phyloP scores from a whole-genome alignment of 1,140 invertebrate species.

The Cydia pomonella region DNA sequence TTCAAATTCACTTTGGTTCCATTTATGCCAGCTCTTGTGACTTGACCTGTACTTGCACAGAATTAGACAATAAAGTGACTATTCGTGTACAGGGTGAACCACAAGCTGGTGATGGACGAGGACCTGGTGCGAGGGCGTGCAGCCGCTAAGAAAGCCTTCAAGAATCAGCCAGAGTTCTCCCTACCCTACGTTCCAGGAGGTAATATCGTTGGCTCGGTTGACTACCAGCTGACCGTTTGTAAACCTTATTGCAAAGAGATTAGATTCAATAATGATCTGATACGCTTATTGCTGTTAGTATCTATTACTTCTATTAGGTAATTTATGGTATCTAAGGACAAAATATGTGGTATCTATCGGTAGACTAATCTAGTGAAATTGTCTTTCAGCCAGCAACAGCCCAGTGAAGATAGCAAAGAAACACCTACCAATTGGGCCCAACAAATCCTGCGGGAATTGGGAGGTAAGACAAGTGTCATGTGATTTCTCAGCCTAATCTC shows the following conservation, averaged over 20 bases:
- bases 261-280: neutral
- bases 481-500: slow-evolving; percentile 20
- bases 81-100: slow-evolving; percentile 58
- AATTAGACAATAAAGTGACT: neutral
- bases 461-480: slow-evolving; percentile 52
- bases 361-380: too few species aligned
- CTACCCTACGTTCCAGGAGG: slow-evolving; percentile 71
- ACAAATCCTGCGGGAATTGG: slow-evolving; percentile 58
- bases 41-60: too few species aligned
- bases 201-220: slow-evolving; percentile 36
- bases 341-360: too few species aligned
- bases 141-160: slow-evolving; percentile 57
- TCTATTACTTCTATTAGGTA: too few species aligned
- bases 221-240: too few species aligned
- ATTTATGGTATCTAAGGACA: too few species aligned
- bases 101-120: slow-evolving; percentile 69
- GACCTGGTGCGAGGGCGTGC: slow-evolving; percentile 61
- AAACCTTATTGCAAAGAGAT: too few species aligned
- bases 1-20: too few species aligned
- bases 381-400: slow-evolving; percentile 75
- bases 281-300: too few species aligned
- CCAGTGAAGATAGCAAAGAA: slow-evolving; percentile 80
- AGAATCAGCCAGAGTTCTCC: slow-evolving; percentile 63
- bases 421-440: slow-evolving; percentile 41
- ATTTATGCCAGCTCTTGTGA: too few species aligned